Evolutionary conservation across 2,888 invertebrate genomes (phyloP).

Genomic region (Ophraella communa): DNA sequence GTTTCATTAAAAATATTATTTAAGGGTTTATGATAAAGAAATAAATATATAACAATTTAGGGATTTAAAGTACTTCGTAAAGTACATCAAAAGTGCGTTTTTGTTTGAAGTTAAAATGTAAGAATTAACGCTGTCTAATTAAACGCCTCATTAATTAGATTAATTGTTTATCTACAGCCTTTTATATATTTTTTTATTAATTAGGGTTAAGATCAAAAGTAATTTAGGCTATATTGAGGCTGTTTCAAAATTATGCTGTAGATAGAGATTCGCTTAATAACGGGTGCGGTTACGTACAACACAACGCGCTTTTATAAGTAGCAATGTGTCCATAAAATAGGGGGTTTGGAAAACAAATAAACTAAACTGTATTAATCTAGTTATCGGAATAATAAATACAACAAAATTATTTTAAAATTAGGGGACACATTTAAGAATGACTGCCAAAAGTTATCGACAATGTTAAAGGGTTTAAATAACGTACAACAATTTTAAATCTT

Average conservation of each 20-base stretch:
- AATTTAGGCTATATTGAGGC: background rate
- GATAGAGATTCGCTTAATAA: background rate
- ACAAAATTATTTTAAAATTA: background rate
- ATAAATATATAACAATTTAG: no score
- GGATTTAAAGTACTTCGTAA: background rate
- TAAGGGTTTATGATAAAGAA: no score
- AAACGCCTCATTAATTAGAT: background rate
- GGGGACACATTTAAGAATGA: background rate
- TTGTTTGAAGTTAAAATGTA: no score
- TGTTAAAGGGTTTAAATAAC: background rate
- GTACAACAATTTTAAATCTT: no score
- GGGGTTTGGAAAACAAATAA: background rate
- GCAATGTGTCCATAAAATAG: background rate
- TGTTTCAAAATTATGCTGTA: constrained; percentile 1
- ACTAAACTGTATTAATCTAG: background rate
- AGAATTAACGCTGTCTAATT: no score
- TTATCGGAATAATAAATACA: no score
- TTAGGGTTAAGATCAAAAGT: constrained; percentile 2
- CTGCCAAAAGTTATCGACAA: background rate
- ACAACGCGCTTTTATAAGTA: background rate
- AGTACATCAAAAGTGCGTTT: background rate
- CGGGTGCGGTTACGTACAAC: background rate
- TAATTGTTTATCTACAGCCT: background rate
- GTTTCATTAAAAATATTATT: no score
- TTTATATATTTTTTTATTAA: background rate